Evolutionary conservation across 2,113 vertebrate species (phyloP).

Genomic region (Ammodytes dubius): DNA sequence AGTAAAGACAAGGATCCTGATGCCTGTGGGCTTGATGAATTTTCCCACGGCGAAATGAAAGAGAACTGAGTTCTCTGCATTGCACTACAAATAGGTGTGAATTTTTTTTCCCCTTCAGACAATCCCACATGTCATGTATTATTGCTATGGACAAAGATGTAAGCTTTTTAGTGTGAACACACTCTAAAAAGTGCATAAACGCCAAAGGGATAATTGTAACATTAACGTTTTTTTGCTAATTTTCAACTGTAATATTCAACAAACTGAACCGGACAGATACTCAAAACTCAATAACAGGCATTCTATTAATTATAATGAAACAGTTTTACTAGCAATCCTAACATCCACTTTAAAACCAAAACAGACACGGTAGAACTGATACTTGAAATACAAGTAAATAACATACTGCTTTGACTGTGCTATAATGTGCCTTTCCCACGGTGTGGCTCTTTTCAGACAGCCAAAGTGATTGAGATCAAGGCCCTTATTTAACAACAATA

Average conservation of each 20-base stretch:
- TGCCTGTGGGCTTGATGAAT: constrained; percentile 10
- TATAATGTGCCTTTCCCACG: too few relatives aligned
- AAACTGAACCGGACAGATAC: not conserved
- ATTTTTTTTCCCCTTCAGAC: not conserved
- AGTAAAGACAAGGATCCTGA: constrained; percentile 49
- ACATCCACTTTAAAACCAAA: not conserved
- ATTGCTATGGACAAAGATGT: not conserved
- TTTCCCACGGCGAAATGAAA: constrained; percentile 37
- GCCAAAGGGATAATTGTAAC: too few relatives aligned
- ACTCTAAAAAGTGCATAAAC: not conserved
- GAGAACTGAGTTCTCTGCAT: not conserved
- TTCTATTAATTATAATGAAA: not conserved
- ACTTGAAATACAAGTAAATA: not conserved
- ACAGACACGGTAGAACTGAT: not conserved
- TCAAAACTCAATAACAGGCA: too few relatives aligned
- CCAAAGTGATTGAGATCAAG: not conserved
- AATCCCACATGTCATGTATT: not conserved
- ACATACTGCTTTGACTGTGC: not conserved
- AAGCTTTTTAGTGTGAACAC: not conserved
- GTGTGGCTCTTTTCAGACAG: not conserved
- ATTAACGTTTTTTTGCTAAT: not conserved
- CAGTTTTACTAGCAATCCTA: not conserved
- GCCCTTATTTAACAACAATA: not conserved
- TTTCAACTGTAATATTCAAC: not conserved
- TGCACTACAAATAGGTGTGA: not conserved